Percentiles rank a stretch among this genome's conserved stretches.
Conservation (phyloP, 2,113 vertebrate species). For the Malurus elegans region DNA sequence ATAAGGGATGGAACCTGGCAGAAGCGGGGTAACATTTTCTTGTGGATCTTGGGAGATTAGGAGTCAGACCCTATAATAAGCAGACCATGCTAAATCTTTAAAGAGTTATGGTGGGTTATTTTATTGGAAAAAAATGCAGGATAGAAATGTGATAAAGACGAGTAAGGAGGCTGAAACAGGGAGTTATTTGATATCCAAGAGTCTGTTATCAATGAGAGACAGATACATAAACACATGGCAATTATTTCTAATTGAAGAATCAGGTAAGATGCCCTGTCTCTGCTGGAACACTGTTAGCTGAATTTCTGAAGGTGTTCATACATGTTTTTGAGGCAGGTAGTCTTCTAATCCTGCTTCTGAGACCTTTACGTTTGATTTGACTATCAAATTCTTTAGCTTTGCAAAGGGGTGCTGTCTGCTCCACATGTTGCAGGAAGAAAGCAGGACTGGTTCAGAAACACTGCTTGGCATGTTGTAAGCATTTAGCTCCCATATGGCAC, state of each 20-base stretch:
- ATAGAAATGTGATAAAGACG: conserved; percentile 42
- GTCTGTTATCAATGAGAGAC: conserved; percentile 57
- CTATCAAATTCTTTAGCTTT: not conserved
- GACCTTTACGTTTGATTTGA: not conserved
- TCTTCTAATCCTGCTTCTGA: not conserved
- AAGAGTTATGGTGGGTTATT: not conserved
- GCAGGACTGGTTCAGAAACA: not conserved
- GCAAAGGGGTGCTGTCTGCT: not conserved
- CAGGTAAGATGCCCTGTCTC: not conserved
- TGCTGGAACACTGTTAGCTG: not conserved
- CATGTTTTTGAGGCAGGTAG: not conserved
- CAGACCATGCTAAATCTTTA: not conserved
- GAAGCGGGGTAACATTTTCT: not conserved
- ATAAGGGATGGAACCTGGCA: not conserved
- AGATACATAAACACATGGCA: conserved; percentile 52
- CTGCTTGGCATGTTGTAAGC: not conserved
- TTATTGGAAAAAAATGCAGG: conserved; percentile 14
- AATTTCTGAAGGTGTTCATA: not conserved
- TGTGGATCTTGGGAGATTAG: not conserved
- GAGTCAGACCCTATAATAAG: not conserved
- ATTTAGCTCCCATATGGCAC: not conserved
- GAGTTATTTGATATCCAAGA: conserved; percentile 60
- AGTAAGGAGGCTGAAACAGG: conserved; percentile 20
- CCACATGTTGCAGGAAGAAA: not conserved
- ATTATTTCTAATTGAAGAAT: conserved; percentile 50